phyloP scores from a whole-genome alignment of 2,113 vertebrate species.

The Microtus montanus region DNA sequence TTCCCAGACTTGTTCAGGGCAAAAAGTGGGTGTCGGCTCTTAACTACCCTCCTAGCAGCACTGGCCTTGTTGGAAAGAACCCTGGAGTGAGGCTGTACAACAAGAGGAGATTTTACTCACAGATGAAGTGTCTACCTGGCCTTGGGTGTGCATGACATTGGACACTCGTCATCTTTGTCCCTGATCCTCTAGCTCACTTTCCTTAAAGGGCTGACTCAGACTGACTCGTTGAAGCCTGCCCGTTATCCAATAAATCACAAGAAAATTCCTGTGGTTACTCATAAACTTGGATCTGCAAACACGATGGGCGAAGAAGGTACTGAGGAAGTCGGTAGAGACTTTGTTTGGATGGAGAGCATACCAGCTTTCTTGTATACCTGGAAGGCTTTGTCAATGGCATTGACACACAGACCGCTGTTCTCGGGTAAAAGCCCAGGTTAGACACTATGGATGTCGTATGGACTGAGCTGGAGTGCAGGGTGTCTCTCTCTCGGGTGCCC shows the following conservation, averaged over 20 bases:
- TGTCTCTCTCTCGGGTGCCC: background rate
- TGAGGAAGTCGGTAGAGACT: background rate
- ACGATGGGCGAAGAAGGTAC: slow-evolving; percentile 64
- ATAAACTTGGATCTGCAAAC: slow-evolving; percentile 88
- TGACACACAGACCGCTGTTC: slow-evolving; percentile 96
- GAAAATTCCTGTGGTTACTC: slow-evolving; percentile 85
- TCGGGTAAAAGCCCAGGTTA: slow-evolving; percentile 96
- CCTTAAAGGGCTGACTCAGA: slow-evolving; percentile 78
- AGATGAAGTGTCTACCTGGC: slow-evolving; percentile 72
- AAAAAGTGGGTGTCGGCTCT: slow-evolving; percentile 27
- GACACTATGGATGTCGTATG: slow-evolving; percentile 90
- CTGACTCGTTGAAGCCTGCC: slow-evolving; percentile 80
- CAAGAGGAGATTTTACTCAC: slow-evolving; percentile 72
- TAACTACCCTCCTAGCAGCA: slow-evolving; percentile 41
- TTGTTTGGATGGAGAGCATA: slow-evolving; percentile 94
- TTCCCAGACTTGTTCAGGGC: background rate
- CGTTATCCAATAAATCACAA: slow-evolving; percentile 79
- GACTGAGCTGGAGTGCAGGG: background rate
- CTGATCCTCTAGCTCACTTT: slow-evolving; percentile 78
- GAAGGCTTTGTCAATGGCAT: slow-evolving; percentile 99
- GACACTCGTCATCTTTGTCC: slow-evolving; percentile 61
- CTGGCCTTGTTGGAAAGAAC: slow-evolving; percentile 69
- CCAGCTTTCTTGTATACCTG: slow-evolving; percentile 98
- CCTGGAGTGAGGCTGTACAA: slow-evolving; percentile 69
- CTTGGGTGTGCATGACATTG: slow-evolving; percentile 73